A percentile compares a stretch with the other conserved stretches of the same genome.
Conservation (phyloP, 2,113 vertebrate species). For the Microtus pennsylvanicus region DNA sequence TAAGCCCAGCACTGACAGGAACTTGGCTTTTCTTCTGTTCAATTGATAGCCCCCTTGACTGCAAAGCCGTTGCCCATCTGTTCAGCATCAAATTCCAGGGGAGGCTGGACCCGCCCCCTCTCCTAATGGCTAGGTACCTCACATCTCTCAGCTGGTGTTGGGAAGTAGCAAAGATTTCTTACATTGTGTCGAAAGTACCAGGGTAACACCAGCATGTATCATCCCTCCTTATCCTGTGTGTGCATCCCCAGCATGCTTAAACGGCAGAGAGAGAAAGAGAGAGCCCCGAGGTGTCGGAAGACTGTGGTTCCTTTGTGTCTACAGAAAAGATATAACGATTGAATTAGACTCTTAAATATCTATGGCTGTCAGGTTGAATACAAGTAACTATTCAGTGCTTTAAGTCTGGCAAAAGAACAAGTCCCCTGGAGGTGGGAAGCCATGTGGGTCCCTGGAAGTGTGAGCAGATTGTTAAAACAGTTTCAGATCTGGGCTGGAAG, state of each 20-base stretch:
- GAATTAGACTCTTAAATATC: conserved; percentile 71
- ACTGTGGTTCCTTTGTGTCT: conserved; percentile 57
- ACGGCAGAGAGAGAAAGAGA: neutral
- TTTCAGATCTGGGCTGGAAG: neutral
- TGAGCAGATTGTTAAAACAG: conserved; percentile 55
- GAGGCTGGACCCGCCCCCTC: neutral
- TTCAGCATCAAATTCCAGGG: neutral
- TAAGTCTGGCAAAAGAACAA: conserved; percentile 60
- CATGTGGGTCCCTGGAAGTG: neutral
- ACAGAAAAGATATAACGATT: conserved; percentile 47
- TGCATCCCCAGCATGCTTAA: neutral
- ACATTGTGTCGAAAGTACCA: neutral
- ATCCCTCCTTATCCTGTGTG: neutral
- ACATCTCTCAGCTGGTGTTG: neutral
- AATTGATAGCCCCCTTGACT: conserved; percentile 22
- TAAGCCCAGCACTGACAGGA: neutral
- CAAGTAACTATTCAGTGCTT: conserved; percentile 51
- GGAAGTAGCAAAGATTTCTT: conserved; percentile 4
- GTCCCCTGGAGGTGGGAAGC: conserved; percentile 58
- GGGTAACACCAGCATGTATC: neutral
- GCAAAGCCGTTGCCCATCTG: conserved; percentile 42
- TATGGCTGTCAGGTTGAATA: conserved; percentile 63
- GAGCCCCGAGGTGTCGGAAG: neutral
- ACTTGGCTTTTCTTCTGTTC: conserved; percentile 46
- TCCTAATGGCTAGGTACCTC: neutral